Base-by-base conservation (phyloP, 2,888 invertebrate genomes). In the Chalcis sispes region DNA sequence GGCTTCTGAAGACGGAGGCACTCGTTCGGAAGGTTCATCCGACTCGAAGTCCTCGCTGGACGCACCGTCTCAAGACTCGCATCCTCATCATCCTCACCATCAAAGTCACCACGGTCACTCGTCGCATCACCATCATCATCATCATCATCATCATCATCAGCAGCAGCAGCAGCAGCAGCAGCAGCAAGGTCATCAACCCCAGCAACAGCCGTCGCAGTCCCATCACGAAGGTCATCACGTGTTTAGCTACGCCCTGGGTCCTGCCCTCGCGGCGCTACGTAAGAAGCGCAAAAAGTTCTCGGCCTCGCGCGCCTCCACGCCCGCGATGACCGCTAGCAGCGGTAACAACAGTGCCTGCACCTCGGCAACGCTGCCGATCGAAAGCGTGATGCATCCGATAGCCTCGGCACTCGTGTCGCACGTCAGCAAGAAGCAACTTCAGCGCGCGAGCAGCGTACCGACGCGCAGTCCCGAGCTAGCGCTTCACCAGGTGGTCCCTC, bases 211-310 rank as follows among this genome's bases (percentile, higher is more conserved):
- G 7, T 42, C 40, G 18, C 56, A 29, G 1, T 3, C 18, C 0
- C 74, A 74, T 0, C 66, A 83, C 81, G 87, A 82, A 82, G 86
- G 81, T 67, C 89, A 85, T 77, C 89, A 84, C 73, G 85, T 85
- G 77, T 85, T 87, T 64, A 79, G 83, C 15, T 85, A 85, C 48
- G 82, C 82, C 2, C 56, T 87, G 15, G 84, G 84, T 1, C 85
- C 86, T 32, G 94, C 95, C 69, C 90, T 95, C 79, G 94, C 95
- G 1, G 92, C 94, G 27, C 90, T 95, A 72, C 94, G 94, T 86
- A 93, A 93, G 85, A 95, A 95, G 88, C 92, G 95, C 79, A 95
- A 95, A 89, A 95, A 95, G 87, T 95, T 95, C 89, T 95, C 95
- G 0, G 93, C 95, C 79, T 95, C 95, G 76, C 91, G 95, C 82